These are phyloP conservation scores for Plectropomus leopardus DNA, from an alignment of 2,113 vertebrate genomes.

Conservation along the genomic window DNA sequence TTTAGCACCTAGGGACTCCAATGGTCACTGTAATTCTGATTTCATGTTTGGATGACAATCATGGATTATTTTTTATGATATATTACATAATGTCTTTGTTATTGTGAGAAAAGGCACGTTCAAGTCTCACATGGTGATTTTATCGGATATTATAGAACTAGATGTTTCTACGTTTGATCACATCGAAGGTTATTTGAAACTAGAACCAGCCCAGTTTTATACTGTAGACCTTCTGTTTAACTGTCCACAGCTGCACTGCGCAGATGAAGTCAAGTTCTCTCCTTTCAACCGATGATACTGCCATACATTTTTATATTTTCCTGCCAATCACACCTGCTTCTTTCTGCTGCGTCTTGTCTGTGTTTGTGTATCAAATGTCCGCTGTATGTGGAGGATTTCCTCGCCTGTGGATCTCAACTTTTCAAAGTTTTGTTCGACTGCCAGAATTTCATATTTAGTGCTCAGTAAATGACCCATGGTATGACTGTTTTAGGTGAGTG, in stretches of 20 bases:
- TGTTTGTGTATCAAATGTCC: conserved; percentile 37
- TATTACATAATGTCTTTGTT: conserved; percentile 45
- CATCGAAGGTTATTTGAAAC: conserved; percentile 13
- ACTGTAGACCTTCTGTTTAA: conserved; percentile 30
- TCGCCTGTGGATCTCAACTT: conserved; percentile 53
- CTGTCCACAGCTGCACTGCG: conserved; percentile 40
- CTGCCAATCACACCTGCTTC: conserved; percentile 39
- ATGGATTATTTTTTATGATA: conserved; percentile 46
- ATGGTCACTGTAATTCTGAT: conserved; percentile 24
- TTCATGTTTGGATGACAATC: conserved; percentile 75
- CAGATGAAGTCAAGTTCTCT: conserved; percentile 50
- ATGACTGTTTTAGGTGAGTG: conserved; percentile 39
- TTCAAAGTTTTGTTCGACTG: conserved; percentile 41
- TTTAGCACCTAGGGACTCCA: conserved; percentile 23
- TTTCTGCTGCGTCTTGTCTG: conserved; percentile 29
- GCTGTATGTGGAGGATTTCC: conserved; percentile 27
- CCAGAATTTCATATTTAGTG: conserved; percentile 38
- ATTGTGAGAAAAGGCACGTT: conserved; percentile 65
- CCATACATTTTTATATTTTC: conserved; percentile 33
- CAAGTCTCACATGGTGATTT: conserved; percentile 30
- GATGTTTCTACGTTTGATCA: conserved; percentile 25
- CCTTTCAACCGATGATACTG: conserved; percentile 49
- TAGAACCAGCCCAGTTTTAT: conserved; percentile 42
- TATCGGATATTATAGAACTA: conserved; percentile 21
- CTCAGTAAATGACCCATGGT: conserved; percentile 43